Percentiles rank a stretch among this genome's conserved stretches.
These are phyloP conservation scores for Trichosurus vulpecula DNA, from an alignment of 2,797 vertebrate genomes.

Conservation along the genomic window DNA sequence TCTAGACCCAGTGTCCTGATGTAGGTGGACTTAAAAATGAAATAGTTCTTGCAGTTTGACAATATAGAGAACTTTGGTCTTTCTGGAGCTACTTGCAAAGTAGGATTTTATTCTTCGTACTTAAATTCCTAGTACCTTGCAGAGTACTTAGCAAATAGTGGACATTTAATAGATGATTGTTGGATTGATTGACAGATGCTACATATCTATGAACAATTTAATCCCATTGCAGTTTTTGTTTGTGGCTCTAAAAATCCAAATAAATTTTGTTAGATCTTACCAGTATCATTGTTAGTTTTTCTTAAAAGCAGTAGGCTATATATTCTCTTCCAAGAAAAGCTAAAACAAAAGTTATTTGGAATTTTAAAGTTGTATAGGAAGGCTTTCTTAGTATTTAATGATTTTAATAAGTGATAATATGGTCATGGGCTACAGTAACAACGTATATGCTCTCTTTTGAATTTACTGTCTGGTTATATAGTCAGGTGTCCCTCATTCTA, in stretches of 20 bases:
- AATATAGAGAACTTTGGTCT: constrained; percentile 11
- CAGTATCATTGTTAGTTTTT: constrained; percentile 25
- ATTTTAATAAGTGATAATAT: background rate
- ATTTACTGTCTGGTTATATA: constrained; percentile 19
- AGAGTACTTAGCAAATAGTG: background rate
- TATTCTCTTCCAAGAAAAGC: background rate
- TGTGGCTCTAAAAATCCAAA: background rate
- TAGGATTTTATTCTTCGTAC: constrained; percentile 49
- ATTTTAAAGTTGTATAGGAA: background rate
- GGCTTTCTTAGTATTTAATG: background rate
- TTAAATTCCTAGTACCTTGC: background rate
- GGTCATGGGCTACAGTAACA: background rate
- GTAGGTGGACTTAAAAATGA: background rate
- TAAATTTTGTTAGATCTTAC: constrained; percentile 6
- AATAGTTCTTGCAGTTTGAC: background rate
- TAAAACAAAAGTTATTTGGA: background rate
- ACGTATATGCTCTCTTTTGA: background rate
- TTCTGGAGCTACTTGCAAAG: constrained; percentile 1
- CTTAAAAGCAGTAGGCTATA: background rate
- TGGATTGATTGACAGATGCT: background rate
- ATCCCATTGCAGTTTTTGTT: constrained; percentile 7
- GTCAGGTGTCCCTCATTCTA: constrained; percentile 16
- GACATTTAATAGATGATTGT: background rate
- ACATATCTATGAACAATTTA: constrained; percentile 16
- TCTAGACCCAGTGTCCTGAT: background rate